Percentiles rank a stretch among this genome's conserved stretches.
phyloP scores from a whole-genome alignment of 1,140 invertebrate species.

The Platyura marginata region DNA sequence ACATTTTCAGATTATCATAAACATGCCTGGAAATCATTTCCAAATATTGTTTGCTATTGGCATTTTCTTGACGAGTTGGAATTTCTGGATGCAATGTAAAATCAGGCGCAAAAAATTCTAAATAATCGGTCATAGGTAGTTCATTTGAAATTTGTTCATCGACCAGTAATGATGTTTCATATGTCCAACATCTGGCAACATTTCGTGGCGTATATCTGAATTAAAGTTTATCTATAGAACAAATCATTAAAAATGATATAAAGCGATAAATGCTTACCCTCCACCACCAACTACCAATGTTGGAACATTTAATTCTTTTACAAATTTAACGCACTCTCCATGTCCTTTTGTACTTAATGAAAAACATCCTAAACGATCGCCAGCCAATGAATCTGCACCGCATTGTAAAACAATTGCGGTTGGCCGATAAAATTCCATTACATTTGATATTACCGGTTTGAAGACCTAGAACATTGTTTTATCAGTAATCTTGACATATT shows the following conservation, averaged over 20 bases:
- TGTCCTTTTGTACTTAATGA: constrained; percentile 49
- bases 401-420: constrained; percentile 96
- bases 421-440: constrained; percentile 94
- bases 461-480: constrained; percentile 65
- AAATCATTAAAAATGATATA: no score
- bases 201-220: constrained; percentile 84
- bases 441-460: constrained; percentile 81
- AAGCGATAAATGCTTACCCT: constrained; percentile 6
- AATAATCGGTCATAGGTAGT: constrained; percentile 82
- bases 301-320: constrained; percentile 85
- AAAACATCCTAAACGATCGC: constrained; percentile 61
- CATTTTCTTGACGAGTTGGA: constrained; percentile 61
- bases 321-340: constrained; percentile 92
- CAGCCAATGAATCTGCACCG: constrained; percentile 93
- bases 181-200: constrained; percentile 97
- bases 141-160: constrained; percentile 85
- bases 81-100: constrained; percentile 86
- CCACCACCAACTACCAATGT: constrained; percentile 76
- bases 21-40: constrained; percentile 73
- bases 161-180: constrained; percentile 88
- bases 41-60: constrained; percentile 81
- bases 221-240: no score
- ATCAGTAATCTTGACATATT: no score
- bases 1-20: constrained; percentile 75
- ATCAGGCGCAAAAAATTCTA: constrained; percentile 91